These are phyloP conservation scores for Thyatira batis DNA, from an alignment of 2,888 invertebrate species.

Conservation along the genomic window DNA sequence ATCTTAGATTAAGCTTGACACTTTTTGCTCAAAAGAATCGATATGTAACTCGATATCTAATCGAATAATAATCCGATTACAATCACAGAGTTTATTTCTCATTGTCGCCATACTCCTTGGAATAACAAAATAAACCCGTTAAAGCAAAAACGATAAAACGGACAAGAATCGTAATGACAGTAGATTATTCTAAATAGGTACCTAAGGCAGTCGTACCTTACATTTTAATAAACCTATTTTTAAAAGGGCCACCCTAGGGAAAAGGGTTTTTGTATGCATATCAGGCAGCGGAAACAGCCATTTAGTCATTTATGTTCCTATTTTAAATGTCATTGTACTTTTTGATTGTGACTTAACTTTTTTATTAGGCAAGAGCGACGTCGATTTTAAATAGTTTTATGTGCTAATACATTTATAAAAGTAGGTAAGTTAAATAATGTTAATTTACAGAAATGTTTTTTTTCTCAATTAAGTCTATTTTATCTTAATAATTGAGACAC, in stretches of 20 bases:
- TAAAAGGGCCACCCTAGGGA: constrained; percentile 3
- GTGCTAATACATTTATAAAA: too few relatives aligned
- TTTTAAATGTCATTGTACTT: constrained; percentile 1
- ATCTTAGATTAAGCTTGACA: too few relatives aligned
- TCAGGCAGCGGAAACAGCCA: constrained; percentile 1
- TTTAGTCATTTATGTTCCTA: neutral
- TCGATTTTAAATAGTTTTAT: too few relatives aligned
- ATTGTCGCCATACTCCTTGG: neutral
- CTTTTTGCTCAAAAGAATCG: too few relatives aligned
- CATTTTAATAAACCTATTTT: constrained; percentile 6
- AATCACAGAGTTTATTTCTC: too few relatives aligned
- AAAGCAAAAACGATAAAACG: constrained; percentile 5
- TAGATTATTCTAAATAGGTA: constrained; percentile 13
- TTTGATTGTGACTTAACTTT: neutral
- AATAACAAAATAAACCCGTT: constrained; percentile 6
- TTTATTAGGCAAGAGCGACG: too few relatives aligned
- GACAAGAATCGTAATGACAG: constrained; percentile 14
- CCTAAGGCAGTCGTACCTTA: constrained; percentile 1
- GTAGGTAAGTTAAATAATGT: too few relatives aligned
- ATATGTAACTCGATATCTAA: neutral
- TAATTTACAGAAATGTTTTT: too few relatives aligned
- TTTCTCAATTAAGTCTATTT: too few relatives aligned
- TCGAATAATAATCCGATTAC: neutral
- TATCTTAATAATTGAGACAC: too few relatives aligned
- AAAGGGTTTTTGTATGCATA: constrained; percentile 3